Evolutionary conservation across 2,113 vertebrate species (phyloP).

Genomic region (Reinhardtius hippoglossoides): DNA sequence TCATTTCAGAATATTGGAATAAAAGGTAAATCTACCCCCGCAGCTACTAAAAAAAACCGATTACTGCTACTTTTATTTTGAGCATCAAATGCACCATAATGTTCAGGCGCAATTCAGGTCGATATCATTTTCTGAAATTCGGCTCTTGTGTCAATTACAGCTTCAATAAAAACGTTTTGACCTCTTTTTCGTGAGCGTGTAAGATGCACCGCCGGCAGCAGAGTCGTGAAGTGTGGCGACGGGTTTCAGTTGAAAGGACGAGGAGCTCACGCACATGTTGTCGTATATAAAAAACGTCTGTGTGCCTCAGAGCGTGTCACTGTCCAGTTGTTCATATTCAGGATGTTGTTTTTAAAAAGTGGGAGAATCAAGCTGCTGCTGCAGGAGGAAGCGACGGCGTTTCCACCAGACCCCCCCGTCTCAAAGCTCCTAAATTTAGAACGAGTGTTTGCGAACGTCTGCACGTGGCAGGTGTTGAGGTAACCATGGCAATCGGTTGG

Average conservation of each 20-base stretch:
- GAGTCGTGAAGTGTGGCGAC: too few relatives aligned
- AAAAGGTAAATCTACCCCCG: background rate
- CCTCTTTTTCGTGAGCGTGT: too few relatives aligned
- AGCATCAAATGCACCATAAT: background rate
- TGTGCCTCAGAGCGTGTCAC: too few relatives aligned
- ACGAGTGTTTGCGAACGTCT: background rate
- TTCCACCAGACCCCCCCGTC: background rate
- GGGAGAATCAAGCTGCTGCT: background rate
- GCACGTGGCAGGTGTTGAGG: slow-evolving; percentile 37
- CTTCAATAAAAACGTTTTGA: too few relatives aligned
- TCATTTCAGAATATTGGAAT: background rate
- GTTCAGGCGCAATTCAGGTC: background rate
- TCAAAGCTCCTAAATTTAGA: background rate
- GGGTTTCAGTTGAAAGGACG: too few relatives aligned
- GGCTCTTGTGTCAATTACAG: too few relatives aligned
- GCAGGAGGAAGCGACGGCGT: too few relatives aligned
- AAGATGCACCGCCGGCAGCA: too few relatives aligned
- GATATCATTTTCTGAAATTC: background rate
- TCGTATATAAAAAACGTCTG: too few relatives aligned
- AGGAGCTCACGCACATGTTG: too few relatives aligned
- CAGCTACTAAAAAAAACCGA: background rate
- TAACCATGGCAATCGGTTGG: slow-evolving; percentile 36
- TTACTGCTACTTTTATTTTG: too few relatives aligned
- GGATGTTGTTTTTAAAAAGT: background rate
- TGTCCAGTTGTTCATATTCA: too few relatives aligned